Conservation (phyloP, 2,797 vertebrate genomes). For the Vultur gryphus region DNA sequence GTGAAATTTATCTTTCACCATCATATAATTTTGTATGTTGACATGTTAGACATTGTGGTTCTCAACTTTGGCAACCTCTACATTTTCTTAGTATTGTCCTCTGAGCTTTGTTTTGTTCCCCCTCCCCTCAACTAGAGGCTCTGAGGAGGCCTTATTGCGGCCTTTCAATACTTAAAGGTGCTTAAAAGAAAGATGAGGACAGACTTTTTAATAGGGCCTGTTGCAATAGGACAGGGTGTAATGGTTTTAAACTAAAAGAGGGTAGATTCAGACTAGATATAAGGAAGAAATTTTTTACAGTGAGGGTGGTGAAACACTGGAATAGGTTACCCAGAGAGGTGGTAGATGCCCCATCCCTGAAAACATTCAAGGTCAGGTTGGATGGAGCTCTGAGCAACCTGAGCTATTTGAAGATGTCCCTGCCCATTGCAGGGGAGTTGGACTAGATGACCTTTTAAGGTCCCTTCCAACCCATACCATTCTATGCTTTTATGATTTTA, state of each 20-base stretch:
- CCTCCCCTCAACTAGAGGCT: not conserved
- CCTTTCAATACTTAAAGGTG: not conserved
- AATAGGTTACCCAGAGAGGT: not conserved
- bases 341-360: not conserved
- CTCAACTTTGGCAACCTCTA: not conserved
- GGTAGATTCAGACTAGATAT: not conserved
- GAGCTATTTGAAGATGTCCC: not conserved
- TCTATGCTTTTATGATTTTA: not conserved
- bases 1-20: not conserved
- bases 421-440: not conserved
- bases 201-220: not conserved
- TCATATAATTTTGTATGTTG: not conserved
- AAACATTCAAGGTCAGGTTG: not conserved
- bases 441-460: not conserved
- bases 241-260: not conserved
- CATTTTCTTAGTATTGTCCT: not conserved
- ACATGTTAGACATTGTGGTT: not conserved
- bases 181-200: not conserved
- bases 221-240: not conserved
- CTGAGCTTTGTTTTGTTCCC: not conserved
- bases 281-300: not conserved
- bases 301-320: not conserved
- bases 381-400: not conserved
- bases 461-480: not conserved
- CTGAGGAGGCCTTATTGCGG: accelerated